A percentile compares a stretch with the other conserved stretches of the same genome.
phyloP scores from a whole-genome alignment of 2,113 vertebrate species.

The Naja naja region DNA sequence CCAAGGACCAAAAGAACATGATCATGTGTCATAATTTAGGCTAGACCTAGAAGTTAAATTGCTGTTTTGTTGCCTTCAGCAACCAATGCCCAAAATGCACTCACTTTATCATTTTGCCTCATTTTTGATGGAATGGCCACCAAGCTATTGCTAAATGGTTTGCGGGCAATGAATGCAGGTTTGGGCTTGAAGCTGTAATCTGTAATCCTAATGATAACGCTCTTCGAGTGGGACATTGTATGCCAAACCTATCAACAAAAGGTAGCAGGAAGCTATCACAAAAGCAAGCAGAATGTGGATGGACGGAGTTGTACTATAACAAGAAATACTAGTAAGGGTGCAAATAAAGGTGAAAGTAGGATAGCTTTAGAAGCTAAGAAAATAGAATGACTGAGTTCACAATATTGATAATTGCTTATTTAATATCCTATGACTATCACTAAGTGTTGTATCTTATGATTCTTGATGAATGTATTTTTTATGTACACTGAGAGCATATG shows the following conservation, averaged over 20 bases:
- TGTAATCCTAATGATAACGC: slow-evolving; percentile 49
- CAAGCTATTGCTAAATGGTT: slow-evolving; percentile 1
- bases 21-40: neutral
- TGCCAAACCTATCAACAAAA: slow-evolving; percentile 45
- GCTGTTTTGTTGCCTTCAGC: slow-evolving; percentile 29
- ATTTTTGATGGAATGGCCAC: slow-evolving; percentile 27
- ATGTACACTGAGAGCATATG: too few species aligned
- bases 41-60: slow-evolving; percentile 5
- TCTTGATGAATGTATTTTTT: too few species aligned
- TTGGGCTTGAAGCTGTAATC: slow-evolving; percentile 46
- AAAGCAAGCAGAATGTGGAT: slow-evolving; percentile 57
- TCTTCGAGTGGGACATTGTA: slow-evolving; percentile 44
- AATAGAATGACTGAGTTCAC: neutral
- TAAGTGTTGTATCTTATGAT: too few species aligned
- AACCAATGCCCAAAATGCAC: slow-evolving; percentile 19
- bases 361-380: neutral
- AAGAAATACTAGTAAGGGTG: slow-evolving; percentile 58
- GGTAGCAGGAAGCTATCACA: slow-evolving; percentile 52
- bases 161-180: slow-evolving; percentile 51
- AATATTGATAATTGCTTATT: neutral
- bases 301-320: slow-evolving; percentile 39
- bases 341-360: slow-evolving; percentile 35
- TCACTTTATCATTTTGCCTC: slow-evolving; percentile 29
- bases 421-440: too few species aligned
- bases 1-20: neutral